These are phyloP conservation scores for Upupa epops DNA, from an alignment of 2,113 vertebrate species.

Conservation along the genomic window DNA sequence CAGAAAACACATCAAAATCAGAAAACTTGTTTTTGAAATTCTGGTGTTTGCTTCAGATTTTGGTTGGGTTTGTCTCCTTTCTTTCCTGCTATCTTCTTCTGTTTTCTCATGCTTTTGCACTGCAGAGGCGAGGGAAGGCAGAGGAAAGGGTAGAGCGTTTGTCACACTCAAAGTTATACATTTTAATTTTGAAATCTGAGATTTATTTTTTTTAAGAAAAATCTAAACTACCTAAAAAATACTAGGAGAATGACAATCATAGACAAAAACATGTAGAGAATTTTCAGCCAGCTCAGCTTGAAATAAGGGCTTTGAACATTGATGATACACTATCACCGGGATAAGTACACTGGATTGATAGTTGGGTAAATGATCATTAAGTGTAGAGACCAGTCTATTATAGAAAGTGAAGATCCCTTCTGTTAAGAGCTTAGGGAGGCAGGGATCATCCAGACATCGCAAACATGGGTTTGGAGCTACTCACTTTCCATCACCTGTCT, in stretches of 20 bases:
- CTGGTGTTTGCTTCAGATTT: neutral
- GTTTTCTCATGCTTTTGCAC: neutral
- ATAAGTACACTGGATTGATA: neutral
- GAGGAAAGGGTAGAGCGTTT: neutral
- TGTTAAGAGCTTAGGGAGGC: neutral
- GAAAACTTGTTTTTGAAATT: neutral
- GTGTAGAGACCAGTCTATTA: neutral
- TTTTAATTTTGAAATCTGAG: neutral
- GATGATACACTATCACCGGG: neutral
- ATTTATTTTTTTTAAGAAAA: neutral
- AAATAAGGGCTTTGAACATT: neutral
- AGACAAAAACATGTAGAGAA: neutral
- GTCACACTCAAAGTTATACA: neutral
- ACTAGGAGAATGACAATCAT: neutral
- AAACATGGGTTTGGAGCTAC: neutral
- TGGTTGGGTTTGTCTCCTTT: neutral
- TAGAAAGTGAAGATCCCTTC: neutral
- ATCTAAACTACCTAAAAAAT: neutral
- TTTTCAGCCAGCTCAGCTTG: neutral
- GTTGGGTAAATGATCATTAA: neutral
- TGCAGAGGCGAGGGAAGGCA: neutral
- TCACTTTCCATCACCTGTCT: fast-evolving
- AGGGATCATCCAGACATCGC: neutral
- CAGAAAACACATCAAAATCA: neutral
- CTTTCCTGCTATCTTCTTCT: neutral